Percentiles rank a stretch among this genome's conserved stretches.
Evolutionary conservation across 2,797 vertebrate species (phyloP).

Genomic region (Sternarchorhynchus goeldii): DNA sequence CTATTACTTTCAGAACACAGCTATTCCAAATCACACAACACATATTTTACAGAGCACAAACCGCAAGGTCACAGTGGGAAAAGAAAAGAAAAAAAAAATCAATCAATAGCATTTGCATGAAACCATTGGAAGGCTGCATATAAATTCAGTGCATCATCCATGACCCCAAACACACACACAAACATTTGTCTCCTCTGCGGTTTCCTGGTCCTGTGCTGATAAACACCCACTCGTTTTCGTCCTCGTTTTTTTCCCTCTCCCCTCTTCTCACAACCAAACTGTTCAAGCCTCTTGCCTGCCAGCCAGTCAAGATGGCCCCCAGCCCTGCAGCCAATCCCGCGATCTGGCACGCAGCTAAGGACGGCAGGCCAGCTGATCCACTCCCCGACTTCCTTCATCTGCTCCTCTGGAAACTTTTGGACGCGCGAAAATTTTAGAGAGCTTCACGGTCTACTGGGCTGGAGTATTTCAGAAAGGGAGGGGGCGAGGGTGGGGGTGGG

Average conservation of each 20-base stretch:
- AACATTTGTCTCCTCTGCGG: conserved; percentile 60
- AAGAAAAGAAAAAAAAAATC: not conserved
- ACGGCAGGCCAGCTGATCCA: conserved; percentile 77
- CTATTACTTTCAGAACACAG: conserved; percentile 12
- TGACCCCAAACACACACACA: conserved; percentile 45
- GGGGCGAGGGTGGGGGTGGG: not conserved
- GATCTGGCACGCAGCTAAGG: conserved; percentile 79
- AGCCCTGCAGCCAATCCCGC: conserved; percentile 81
- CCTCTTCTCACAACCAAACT: conserved; percentile 69
- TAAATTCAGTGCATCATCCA: conserved; percentile 40
- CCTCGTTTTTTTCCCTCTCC: conserved; percentile 60
- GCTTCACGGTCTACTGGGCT: conserved; percentile 62
- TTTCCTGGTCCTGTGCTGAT: conserved; percentile 54
- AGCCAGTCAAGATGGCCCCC: conserved; percentile 80
- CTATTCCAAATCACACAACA: conserved; percentile 11
- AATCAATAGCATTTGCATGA: conserved; percentile 27
- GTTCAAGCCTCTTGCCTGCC: conserved; percentile 80
- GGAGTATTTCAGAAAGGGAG: conserved; percentile 32
- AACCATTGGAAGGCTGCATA: conserved; percentile 37
- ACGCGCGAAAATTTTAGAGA: conserved; percentile 56
- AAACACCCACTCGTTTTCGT: conserved; percentile 70
- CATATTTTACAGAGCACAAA: conserved; percentile 16
- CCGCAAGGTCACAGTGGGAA: not conserved
- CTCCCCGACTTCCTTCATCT: conserved; percentile 69
- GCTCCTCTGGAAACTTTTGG: conserved; percentile 78